phyloP scores from a whole-genome alignment of 2,888 invertebrate species.

The Acleris holmiana region DNA sequence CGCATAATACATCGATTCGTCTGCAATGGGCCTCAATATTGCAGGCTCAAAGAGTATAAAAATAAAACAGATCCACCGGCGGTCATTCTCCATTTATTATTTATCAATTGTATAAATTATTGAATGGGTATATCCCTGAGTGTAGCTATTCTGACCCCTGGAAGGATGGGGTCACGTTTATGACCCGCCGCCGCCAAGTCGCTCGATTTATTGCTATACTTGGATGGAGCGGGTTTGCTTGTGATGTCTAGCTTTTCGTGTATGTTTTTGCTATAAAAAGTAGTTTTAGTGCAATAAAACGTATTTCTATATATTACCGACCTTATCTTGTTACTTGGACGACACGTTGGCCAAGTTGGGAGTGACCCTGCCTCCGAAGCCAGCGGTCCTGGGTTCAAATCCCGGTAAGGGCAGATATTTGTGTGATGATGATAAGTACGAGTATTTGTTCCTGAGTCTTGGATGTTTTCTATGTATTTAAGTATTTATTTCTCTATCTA shows the following conservation, averaged over 20 bases:
- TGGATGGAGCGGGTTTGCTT: slow-evolving; percentile 34
- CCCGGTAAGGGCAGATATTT: too few relatives aligned
- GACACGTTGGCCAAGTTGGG: too few relatives aligned
- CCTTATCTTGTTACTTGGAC: too few relatives aligned
- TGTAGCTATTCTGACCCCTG: slow-evolving; percentile 55
- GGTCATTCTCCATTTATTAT: slow-evolving; percentile 69
- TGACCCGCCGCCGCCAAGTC: slow-evolving; percentile 51
- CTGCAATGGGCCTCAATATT: slow-evolving; percentile 30
- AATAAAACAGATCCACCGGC: slow-evolving; percentile 56
- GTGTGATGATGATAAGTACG: too few relatives aligned
- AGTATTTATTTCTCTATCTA: too few relatives aligned
- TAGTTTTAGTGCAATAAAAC: neutral
- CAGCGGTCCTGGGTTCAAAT: too few relatives aligned
- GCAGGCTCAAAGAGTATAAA: slow-evolving; percentile 50
- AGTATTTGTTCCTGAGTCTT: too few relatives aligned
- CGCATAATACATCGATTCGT: slow-evolving; percentile 23
- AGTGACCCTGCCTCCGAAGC: too few relatives aligned
- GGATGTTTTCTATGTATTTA: too few relatives aligned
- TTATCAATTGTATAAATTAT: slow-evolving; percentile 84
- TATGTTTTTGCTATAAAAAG: neutral
- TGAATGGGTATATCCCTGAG: slow-evolving; percentile 62
- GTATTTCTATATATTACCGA: too few relatives aligned
- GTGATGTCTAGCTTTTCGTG: neutral
- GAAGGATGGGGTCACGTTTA: slow-evolving; percentile 67
- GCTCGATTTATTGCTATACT: slow-evolving; percentile 52